These are phyloP conservation scores for Uloborus plumipes DNA, from an alignment of 2,888 invertebrate species.

Conservation along the genomic window DNA sequence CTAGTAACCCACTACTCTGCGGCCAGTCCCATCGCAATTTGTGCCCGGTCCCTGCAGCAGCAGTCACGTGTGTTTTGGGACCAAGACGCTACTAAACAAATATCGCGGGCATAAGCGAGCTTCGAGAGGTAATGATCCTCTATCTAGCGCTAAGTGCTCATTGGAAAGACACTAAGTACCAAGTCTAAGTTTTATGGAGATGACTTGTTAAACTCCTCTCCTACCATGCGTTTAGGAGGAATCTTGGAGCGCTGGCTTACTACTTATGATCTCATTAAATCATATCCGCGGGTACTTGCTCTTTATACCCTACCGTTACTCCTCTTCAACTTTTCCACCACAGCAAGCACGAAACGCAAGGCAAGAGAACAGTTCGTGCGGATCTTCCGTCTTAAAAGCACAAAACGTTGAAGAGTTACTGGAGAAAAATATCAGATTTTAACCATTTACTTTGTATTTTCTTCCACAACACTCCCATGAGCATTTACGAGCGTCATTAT, in stretches of 20 bases:
- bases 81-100: constrained; percentile 61
- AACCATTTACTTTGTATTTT: too few relatives aligned
- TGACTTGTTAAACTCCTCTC: constrained; percentile 63
- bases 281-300: constrained; percentile 58
- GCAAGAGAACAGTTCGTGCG: constrained; percentile 10
- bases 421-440: not conserved
- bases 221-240: constrained; percentile 37
- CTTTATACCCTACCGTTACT: constrained; percentile 44
- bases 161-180: constrained; percentile 61
- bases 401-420: not conserved
- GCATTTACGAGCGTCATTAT: too few relatives aligned
- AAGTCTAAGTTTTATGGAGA: constrained; percentile 61
- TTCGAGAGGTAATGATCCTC: constrained; percentile 60
- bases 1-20: too few relatives aligned
- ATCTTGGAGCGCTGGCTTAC: constrained; percentile 49
- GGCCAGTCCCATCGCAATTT: constrained; percentile 15
- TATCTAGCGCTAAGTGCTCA: constrained; percentile 64
- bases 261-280: constrained; percentile 58
- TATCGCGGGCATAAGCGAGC: constrained; percentile 58
- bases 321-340: constrained; percentile 45
- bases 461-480: too few relatives aligned
- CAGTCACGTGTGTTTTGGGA: constrained; percentile 61
- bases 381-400: not conserved
- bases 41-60: constrained; percentile 22
- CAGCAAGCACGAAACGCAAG: constrained; percentile 33